A percentile compares a stretch with the other conserved stretches of the same genome.
Conservation (phyloP, 2,113 vertebrate species). For the Salvelinus fontinalis region DNA sequence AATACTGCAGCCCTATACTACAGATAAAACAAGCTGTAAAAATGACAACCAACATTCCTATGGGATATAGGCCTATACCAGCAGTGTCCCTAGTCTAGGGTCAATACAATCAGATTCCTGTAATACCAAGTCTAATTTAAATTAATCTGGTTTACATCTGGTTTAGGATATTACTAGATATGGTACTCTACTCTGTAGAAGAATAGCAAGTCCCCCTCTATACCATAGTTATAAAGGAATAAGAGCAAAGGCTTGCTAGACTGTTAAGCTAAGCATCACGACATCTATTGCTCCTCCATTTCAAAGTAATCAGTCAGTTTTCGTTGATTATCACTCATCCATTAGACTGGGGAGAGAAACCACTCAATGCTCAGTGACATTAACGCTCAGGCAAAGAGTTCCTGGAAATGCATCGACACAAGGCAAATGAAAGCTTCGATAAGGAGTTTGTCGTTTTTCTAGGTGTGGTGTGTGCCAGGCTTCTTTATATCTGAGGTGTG, state of each 20-base stretch:
- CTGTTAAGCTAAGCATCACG: not conserved
- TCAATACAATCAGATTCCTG: not conserved
- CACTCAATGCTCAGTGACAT: slow-evolving; percentile 6
- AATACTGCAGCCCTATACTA: not conserved
- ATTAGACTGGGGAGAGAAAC: slow-evolving; percentile 18
- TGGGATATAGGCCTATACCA: not conserved
- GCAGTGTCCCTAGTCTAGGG: not conserved
- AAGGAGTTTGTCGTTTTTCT: not conserved
- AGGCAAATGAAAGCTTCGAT: not conserved
- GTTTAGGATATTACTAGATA: no score
- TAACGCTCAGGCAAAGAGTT: slow-evolving; percentile 12
- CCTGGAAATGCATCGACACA: slow-evolving; percentile 6
- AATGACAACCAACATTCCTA: not conserved
- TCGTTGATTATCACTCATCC: slow-evolving; percentile 26
- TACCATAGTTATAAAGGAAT: not conserved
- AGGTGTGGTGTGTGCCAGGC: not conserved
- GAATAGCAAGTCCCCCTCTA: not conserved
- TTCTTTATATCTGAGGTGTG: not conserved
- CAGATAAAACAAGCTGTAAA: no score
- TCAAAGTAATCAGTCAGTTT: slow-evolving; percentile 14
- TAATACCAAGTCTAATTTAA: not conserved
- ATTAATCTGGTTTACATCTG: not conserved
- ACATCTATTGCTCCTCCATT: not conserved
- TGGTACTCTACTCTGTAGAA: no score
- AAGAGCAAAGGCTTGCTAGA: not conserved